These are phyloP conservation scores for Lasius fuliginosus DNA, from an alignment of 2,888 invertebrate species.

Conservation along the genomic window DNA sequence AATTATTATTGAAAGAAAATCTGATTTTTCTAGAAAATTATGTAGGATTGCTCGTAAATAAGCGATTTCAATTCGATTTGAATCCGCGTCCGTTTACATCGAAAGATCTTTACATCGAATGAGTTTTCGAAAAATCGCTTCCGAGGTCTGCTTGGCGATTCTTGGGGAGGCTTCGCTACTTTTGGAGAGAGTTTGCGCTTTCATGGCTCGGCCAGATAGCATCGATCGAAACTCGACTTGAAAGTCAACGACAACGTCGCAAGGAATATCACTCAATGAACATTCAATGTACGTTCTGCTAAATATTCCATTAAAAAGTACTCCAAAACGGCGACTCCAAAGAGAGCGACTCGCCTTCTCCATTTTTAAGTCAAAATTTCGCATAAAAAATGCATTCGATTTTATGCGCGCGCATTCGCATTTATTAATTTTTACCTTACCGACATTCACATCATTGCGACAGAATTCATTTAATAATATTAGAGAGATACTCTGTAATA, in stretches of 20 bases:
- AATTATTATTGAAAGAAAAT: neutral
- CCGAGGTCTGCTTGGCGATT: conserved; percentile 37
- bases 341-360: neutral
- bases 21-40: neutral
- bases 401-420: neutral
- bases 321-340: conserved; percentile 9
- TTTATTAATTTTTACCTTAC: conserved; percentile 14
- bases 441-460: neutral
- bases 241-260: conserved; percentile 46
- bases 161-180: conserved; percentile 42
- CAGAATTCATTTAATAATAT: conserved; percentile 11
- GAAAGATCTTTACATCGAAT: conserved; percentile 2
- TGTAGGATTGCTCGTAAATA: neutral
- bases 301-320: conserved; percentile 25
- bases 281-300: conserved; percentile 20
- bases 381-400: neutral
- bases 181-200: conserved; percentile 49
- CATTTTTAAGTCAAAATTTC: conserved; percentile 2
- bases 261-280: conserved; percentile 37
- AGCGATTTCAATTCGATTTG: conserved; percentile 28
- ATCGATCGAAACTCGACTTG: conserved; percentile 51
- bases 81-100: conserved; percentile 26
- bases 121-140: conserved; percentile 24
- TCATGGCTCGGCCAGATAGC: conserved; percentile 44
- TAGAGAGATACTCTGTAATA: neutral